Conservation (phyloP, 1,140 invertebrate genomes). For the Palaemon carinicauda region DNA sequence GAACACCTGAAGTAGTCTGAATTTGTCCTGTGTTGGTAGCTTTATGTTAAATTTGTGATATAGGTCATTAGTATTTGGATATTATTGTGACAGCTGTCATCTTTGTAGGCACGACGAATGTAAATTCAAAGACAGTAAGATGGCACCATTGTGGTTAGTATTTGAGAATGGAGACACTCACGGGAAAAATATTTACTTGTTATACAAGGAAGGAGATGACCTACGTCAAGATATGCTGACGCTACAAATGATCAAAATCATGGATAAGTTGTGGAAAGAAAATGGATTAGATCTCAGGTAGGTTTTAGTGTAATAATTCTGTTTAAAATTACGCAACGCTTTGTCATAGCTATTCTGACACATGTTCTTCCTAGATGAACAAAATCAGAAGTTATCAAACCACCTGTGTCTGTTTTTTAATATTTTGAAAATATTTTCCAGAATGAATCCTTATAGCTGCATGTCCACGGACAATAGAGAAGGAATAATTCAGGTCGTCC, state of each 20-base stretch:
- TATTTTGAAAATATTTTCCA: constrained; percentile 62
- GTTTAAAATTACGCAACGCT: too few species aligned
- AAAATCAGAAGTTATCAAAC: too few species aligned
- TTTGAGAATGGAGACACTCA: constrained; percentile 70
- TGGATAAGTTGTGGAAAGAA: constrained; percentile 72
- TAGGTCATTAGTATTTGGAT: neutral
- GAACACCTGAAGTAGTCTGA: too few species aligned
- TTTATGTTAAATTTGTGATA: neutral
- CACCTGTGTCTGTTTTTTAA: too few species aligned
- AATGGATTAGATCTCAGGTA: constrained; percentile 72
- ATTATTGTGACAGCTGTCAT: neutral
- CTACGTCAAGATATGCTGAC: constrained; percentile 73
- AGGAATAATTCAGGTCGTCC: constrained; percentile 94
- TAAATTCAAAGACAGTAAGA: constrained; percentile 71
- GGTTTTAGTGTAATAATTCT: too few species aligned
- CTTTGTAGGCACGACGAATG: constrained; percentile 66
- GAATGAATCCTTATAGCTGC: constrained; percentile 95
- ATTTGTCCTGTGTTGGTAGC: too few species aligned
- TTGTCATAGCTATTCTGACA: too few species aligned
- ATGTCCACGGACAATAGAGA: constrained; percentile 91
- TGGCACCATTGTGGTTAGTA: constrained; percentile 70
- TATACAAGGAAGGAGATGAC: constrained; percentile 75
- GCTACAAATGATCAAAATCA: constrained; percentile 70
- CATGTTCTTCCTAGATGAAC: too few species aligned
- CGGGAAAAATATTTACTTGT: constrained; percentile 67